Evolutionary conservation across 1,140 invertebrate genomes (phyloP), one percentile per base, ranked within the genome.

Genomic region (Penaeus chinensis): DNA sequence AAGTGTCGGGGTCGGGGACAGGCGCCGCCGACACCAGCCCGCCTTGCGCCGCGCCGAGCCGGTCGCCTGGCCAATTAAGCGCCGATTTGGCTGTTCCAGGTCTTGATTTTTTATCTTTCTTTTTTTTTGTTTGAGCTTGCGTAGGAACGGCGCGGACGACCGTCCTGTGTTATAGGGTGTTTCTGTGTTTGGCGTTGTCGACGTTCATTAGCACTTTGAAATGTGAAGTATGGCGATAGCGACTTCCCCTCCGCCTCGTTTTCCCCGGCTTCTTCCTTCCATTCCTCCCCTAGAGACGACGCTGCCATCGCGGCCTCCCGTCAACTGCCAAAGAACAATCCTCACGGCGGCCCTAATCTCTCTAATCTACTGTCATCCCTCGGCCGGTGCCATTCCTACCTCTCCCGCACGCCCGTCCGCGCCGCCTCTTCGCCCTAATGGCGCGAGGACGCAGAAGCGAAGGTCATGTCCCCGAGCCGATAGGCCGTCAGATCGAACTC

Each of bases 291-390:
- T 37, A 37, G 24, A 37, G 42, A 37, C 60, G 37, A 16, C 63
- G 22, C 63, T 63, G 42, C 80, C 63, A 63, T 65, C 62, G 42
- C 80, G 37, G 20, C 63, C 22, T 20, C 80, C 80, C 80, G 65
- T 82, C 80, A 82, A 82, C 80, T 66, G 80, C 61, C 60, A 65
- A 62, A 66, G 80, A 82, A 82, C 80, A 82, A 82, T 82, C 80
- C 80, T 65, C 80, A 82, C 80, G 65, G 62, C 22, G 60, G 60
- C 62, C 62, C 80, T 82, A 82, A 82, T 82, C 80, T 82, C 80
- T 82, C 32, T 82, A 82, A 82, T 82, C 80, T 82, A 82, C 80
- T 82, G 80, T 82, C 80, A 82, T 82, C 80, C 80, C 63, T 37
- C 60, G n/a, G 60, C 19, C 37, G 24, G 27, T 65, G 80, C 80